Evolutionary conservation across 2,888 invertebrate species (phyloP), one percentile per base, ranked within the genome.

Genomic region (Hydropsyche betteni): DNA sequence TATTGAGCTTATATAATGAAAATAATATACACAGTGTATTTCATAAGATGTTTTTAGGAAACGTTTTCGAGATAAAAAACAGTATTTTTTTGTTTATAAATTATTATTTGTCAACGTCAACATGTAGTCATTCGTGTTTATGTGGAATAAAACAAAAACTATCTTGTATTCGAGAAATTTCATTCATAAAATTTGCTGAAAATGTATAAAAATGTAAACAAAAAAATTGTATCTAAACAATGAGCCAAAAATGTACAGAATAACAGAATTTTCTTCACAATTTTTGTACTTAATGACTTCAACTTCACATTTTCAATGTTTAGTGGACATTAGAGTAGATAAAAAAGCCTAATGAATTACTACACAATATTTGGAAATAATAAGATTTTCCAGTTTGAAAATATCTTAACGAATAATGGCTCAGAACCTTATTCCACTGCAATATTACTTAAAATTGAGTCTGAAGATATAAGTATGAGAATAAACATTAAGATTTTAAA

Each of bases 61-160:
- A 64, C 34, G 58, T 58, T 64, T 34, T 64, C 64, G 34, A 64
- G 8, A 64, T 33, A 64, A 36, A 64, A 1, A 58, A 58, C 64
- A 64, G 64, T 64, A 64, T 64, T 64, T 64, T 64, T 33, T 33
- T n/a, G n/a, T 64, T 64, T 36, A 36, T 64, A 64, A 64, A 64
- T 64, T 64, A 64, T 64, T 64, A 64, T 64, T 64, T 64, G 64
- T 64, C 64, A 64, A 64, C 64, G 64, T 64, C 64, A 36, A 64
- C 64, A 64, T 64, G 64, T 64, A 64, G 64, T 36, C 36, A 64
- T 64, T 64, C 64, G 64, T 64, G 64, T 64, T 64, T 34, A 64
- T 64, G 36, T 64, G 64, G 64, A 64, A 64, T 64, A 64, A 64
- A 64, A 64, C 64, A 64, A 24, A 61, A 64, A n/a, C 64, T 64